Base-by-base conservation (phyloP, 2,888 invertebrate genomes). In the Xestia rhomboidea region DNA sequence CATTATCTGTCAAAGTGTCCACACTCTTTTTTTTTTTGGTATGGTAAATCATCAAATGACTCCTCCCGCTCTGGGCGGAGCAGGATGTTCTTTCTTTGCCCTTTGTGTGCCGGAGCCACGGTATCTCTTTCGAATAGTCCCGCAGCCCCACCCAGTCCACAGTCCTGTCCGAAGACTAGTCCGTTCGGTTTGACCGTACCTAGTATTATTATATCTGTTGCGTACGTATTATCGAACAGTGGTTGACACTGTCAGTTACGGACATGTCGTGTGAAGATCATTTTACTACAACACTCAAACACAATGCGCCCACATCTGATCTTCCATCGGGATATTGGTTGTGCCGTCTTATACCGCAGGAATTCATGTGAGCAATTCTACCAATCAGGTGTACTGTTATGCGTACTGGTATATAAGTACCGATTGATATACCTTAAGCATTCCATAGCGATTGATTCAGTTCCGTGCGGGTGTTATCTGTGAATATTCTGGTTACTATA, bases 281-380 rank as follows among this genome's bases (percentile, higher is more conserved):
- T 21, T 18, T 62, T 62, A 62, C 34, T 30, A 34, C 24, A 11
- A 57, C 57, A 7, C 27, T 18, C 27, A 44, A 44, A 44, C 13
- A 44, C 13, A 72, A 76, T 66, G 76, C 76, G 72, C 71, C 67
- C 63, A 51, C 76, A 66, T 79, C 67, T 79, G 80, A 81, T 81
- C 76, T 82, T 85, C 64, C 81, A 85, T 83, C 78, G 5, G 1
- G 30, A 69, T 54, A 64, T 64, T 75, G 57, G 24, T 11, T 11
- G 63, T 51, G 7, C 30, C 82, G 13, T 68, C 70, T 89, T 90
- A 81, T 80, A 83, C 90, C 90, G 30, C 92, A 92, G 94, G 93
- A 94, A 95, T 94, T 87, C 91, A 84, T 88, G 91, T 93, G 93
- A 91, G 92, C 93, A 93, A 89, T 90, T 81, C 81, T 85, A 85